These are phyloP conservation scores for Nomada ferruginata DNA, from an alignment of 2,888 invertebrate species.

Conservation along the genomic window DNA sequence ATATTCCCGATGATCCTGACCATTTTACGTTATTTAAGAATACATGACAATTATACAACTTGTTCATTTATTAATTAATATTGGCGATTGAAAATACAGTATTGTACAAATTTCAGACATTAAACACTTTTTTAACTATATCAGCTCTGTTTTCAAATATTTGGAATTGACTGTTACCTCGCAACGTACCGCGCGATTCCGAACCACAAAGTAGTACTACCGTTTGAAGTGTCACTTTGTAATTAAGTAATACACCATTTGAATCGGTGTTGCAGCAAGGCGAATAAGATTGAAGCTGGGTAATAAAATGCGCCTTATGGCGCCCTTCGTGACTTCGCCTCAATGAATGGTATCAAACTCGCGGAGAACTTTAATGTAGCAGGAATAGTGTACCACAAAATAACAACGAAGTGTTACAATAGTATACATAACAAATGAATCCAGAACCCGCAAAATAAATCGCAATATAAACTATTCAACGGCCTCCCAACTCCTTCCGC, in stretches of 20 bases:
- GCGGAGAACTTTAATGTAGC: slow-evolving; percentile 22
- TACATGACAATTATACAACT: too few relatives aligned
- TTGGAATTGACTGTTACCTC: too few relatives aligned
- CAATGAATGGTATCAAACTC: slow-evolving; percentile 44
- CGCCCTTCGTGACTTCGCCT: slow-evolving; percentile 23
- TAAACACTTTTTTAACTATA: neutral
- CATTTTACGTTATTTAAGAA: too few relatives aligned
- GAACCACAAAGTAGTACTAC: neutral
- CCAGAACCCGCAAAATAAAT: too few relatives aligned
- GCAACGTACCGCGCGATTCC: neutral
- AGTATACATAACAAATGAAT: too few relatives aligned
- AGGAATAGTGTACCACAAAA: slow-evolving; percentile 1
- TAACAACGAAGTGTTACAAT: neutral
- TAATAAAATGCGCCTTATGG: slow-evolving; percentile 50
- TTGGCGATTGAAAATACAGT: neutral
- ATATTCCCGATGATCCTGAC: too few relatives aligned
- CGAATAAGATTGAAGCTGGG: slow-evolving; percentile 44
- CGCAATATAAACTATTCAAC: too few relatives aligned
- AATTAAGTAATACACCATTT: slow-evolving; percentile 46
- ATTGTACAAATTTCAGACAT: neutral
- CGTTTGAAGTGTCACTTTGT: slow-evolving; percentile 27
- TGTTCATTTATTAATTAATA: too few relatives aligned
- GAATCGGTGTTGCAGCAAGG: slow-evolving; percentile 23
- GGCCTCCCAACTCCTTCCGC: neutral
- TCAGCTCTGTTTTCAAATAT: neutral